Evolutionary conservation across 2,797 vertebrate genomes (phyloP).

Genomic region (Phoebastria nigripes): DNA sequence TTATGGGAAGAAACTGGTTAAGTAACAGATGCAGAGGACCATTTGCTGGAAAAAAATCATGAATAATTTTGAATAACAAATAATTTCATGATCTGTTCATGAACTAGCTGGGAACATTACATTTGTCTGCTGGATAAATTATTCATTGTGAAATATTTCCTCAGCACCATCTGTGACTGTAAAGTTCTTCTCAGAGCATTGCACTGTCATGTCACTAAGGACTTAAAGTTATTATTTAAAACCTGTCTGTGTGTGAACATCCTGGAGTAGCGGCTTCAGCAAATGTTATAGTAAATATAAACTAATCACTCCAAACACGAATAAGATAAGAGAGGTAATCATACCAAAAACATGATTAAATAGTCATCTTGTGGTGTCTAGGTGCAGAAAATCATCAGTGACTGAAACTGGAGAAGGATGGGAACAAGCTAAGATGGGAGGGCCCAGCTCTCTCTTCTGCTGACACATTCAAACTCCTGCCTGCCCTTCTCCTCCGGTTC

Average conservation of each 20-base stretch:
- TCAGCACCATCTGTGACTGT: conserved; percentile 19
- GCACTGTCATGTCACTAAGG: not conserved
- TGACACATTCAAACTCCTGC: not conserved
- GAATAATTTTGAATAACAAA: not conserved
- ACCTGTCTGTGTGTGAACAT: not conserved
- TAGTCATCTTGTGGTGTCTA: not conserved
- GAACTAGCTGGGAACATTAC: not conserved
- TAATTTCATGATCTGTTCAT: conserved; percentile 18
- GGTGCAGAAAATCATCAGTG: not conserved
- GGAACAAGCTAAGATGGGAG: not conserved
- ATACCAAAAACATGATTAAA: not conserved
- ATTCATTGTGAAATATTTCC: conserved; percentile 47
- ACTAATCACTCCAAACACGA: not conserved
- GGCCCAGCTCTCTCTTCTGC: not conserved
- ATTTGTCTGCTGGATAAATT: conserved; percentile 39
- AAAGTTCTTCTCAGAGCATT: conserved; percentile 5
- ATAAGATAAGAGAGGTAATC: not conserved
- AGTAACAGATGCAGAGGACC: not conserved
- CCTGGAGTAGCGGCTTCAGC: not conserved
- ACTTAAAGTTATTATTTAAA: not conserved
- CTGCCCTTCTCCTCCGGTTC: not conserved
- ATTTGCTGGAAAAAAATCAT: not conserved
- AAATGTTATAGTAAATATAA: not conserved
- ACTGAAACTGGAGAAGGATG: not conserved
- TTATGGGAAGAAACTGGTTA: not conserved